Conservation (phyloP, 2,113 vertebrate genomes). For the Caretta caretta region DNA sequence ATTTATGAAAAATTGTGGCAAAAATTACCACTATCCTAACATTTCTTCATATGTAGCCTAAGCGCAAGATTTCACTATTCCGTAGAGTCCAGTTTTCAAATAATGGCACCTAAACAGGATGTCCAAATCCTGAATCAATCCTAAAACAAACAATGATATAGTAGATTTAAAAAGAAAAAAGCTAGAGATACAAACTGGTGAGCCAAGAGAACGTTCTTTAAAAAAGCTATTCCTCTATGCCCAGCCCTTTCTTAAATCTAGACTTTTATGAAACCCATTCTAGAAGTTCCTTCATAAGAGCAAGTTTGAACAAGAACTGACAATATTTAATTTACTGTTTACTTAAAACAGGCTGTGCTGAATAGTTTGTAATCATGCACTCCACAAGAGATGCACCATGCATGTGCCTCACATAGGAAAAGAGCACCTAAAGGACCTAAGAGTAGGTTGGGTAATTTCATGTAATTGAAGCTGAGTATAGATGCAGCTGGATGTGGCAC, state of each 20-base stretch:
- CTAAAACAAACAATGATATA: neutral
- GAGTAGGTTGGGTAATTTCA: slow-evolving; percentile 77
- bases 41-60: neutral
- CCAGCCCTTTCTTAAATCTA: slow-evolving; percentile 33
- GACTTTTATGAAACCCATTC: slow-evolving; percentile 55
- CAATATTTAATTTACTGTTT: slow-evolving; percentile 79
- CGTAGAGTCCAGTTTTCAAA: neutral
- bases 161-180: neutral
- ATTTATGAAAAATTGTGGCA: neutral
- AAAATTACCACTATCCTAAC: neutral
- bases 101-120: neutral
- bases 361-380: slow-evolving; percentile 74
- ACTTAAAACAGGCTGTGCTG: slow-evolving; percentile 76
- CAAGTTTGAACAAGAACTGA: slow-evolving; percentile 55
- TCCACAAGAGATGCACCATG: slow-evolving; percentile 67
- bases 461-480: slow-evolving; percentile 71
- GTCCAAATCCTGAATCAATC: neutral
- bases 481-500: slow-evolving; percentile 76
- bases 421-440: slow-evolving; percentile 74
- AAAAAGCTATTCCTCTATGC: neutral
- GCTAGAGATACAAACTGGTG: neutral
- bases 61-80: neutral
- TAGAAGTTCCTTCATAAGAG: slow-evolving; percentile 43
- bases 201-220: neutral
- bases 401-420: slow-evolving; percentile 63